Evolutionary conservation across 2,797 vertebrate species (phyloP), one percentile per base, ranked within the genome.

Genomic region (Aulostomus chinensis): DNA sequence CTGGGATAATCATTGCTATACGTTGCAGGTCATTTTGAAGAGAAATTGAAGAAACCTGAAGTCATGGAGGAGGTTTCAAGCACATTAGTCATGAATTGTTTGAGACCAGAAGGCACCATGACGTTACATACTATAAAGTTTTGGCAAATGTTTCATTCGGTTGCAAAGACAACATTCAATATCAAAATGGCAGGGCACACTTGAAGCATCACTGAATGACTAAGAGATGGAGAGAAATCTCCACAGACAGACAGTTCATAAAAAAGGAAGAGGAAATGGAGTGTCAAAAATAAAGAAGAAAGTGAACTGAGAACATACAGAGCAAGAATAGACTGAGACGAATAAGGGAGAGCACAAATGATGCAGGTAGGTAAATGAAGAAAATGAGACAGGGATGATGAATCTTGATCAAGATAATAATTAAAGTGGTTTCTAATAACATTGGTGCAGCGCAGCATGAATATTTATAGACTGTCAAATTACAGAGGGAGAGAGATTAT

Each of bases 401-500:
- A 73, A 76, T 76, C 62, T 31, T 39, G 55, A 73, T 58, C 59
- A 74, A 66, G 34, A 42, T 15, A 33, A 68, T 68, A 26, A 81
- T 80, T 76, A 72, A 68, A 80, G 13, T 10, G 4, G 37, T 29
- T 33, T 64, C 15, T 61, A 73, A 21, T 63, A 73, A 72, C 68
- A 59, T 39, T 38, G 48, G 59, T 30, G 50, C 49, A 39, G n/a
- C n/a, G n/a, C n/a, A n/a, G n/a, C n/a, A n/a, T 70, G 48, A 60
- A 61, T 75, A 50, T 59, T 55, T 37, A 50, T 55, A 62, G 25
- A 30, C 30, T 9, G 18, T 4, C 30, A 29, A 13, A 13, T 43
- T 36, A 12, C 9, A 3, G 9, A 21, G 12, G 35, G 18, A 37
- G 39, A 55, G 9, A 20, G 40, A 31, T 46, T 6, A 20, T 2